phyloP scores from a whole-genome alignment of 2,113 vertebrate genomes.

The Salvator merianae region DNA sequence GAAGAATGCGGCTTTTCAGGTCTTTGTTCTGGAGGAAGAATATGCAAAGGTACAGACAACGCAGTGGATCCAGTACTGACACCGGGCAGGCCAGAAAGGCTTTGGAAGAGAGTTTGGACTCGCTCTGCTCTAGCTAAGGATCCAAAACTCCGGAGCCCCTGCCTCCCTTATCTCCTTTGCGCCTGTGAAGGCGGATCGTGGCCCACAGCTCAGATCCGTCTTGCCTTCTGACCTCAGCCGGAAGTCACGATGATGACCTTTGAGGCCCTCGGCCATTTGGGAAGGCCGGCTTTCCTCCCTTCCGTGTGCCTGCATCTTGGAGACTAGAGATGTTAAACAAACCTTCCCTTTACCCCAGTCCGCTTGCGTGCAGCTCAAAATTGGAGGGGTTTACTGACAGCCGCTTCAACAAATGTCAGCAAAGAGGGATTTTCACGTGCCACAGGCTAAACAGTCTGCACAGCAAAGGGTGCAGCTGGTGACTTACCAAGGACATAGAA shows the following conservation, averaged over 20 bases:
- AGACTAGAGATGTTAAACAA: no score
- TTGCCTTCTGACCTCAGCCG: background rate
- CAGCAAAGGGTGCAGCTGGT: background rate
- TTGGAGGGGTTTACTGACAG: no score
- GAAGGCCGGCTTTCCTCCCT: background rate
- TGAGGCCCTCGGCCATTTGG: background rate
- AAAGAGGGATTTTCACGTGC: no score
- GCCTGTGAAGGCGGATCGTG: background rate
- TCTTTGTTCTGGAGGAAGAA: constrained; percentile 87
- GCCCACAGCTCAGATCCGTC: background rate
- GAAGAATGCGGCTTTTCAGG: constrained; percentile 87
- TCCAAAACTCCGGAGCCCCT: no score
- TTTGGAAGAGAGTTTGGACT: no score
- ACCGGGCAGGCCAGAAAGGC: background rate
- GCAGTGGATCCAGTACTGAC: background rate
- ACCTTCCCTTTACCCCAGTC: no score
- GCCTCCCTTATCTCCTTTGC: no score
- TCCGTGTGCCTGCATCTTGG: no score
- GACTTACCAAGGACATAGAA: background rate
- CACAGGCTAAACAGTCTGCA: no score
- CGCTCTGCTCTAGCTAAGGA: no score
- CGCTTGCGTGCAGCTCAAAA: no score
- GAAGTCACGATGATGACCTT: background rate
- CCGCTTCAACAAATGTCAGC: no score
- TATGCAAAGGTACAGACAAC: background rate